Base-by-base conservation (phyloP, 2,888 invertebrate species). In the Lingula anatina region DNA sequence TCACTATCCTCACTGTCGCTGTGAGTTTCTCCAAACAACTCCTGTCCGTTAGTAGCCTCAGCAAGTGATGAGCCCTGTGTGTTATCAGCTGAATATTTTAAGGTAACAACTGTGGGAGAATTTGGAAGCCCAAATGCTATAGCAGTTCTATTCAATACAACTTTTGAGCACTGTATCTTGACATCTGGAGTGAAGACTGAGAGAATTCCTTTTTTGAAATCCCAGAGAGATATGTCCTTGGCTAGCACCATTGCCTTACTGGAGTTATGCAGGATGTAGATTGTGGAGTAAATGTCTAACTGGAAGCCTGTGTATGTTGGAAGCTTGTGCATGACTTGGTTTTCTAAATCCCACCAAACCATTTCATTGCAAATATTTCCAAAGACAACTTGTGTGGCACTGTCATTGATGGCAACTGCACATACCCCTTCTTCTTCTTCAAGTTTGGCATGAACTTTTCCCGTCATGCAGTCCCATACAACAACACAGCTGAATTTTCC, bases 201-300 rank as follows among this genome's bases (percentile, higher is more conserved):
- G n/a, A 74, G 49, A 2, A 69, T 52, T 2, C 59, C 65, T 9
- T 57, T 46, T 21, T 68, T 65, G 4, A 74, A 49, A 47, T 75
- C 73, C 75, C 73, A 75, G 4, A 75, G 48, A 2, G 73, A 71
- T 21, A 75, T 66, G 41, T 70, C 70, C 4, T 69, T 67, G 12
- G 72, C 68, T 45, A 66, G 68, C 5, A 75, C 67, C 5, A 73
- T 63, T 7, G 68, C 74, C 20, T 56, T 55, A 1, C 44, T 53
- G 1, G 62, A 64, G 23, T 62, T 60, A 20, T 65, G 61, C 5
- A 65, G 46, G 15, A 73, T 55, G 46, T 69, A 66, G 25, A 73
- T 68, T 49, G 64, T 62, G 43, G 67, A 68, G 9, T 62, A 55
- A 15, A 63, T 60, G 9, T 55, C 56, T 37, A 71, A 67, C 24